Evolutionary conservation across 2,113 vertebrate genomes (phyloP), one percentile per base, ranked within the genome.

Genomic region (Centropus bengalensis): DNA sequence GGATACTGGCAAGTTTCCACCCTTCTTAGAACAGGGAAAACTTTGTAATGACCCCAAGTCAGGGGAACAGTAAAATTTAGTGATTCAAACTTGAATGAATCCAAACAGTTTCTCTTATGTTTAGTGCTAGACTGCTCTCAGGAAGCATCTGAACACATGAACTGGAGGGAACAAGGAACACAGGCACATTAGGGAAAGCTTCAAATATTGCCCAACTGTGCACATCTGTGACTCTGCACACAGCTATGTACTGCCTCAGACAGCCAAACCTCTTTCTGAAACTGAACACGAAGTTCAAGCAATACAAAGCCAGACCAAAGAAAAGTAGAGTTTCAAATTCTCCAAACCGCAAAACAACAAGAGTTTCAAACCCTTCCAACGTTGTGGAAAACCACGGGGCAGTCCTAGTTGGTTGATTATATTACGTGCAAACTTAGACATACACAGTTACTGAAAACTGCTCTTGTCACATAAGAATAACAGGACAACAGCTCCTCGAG

Each of bases 161-260:
- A 32, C 49, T 73, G 58, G 28, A 47, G 64, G 23, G 36, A 36
- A 36, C 36, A 63, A 81, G 30, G 45, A 90, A 83, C 52, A 42
- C 75, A 68, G 83, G 76, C 14, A n/a, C 60, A 60, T 71, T 95
- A 77, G 63, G 75, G 79, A 94, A 86, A 89, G 63, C 70, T 70
- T 86, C 82, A 66, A 55, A 36, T 3, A 73, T 79, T 66, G 55
- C 85, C 71, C 68, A 80, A 22, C 68, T 83, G 63, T 69, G 76
- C 92, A 83, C 64, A 80, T 66, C 79, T 90, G 79, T 62, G 80
- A 67, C 55, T 77, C 0, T 9, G 38, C 64, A 83, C 51, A 55
- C 14, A 74, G 80, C 2, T 67, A 88, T 36, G 69, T n/a, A 60
- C 21, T 9, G 33, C 7, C 60, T 86, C 56, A 44, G 36, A 33